Percentiles rank a stretch among this genome's conserved stretches.
These are phyloP conservation scores for Drosophila putrida DNA, from an alignment of 2,888 invertebrate genomes.

Conservation along the genomic window DNA sequence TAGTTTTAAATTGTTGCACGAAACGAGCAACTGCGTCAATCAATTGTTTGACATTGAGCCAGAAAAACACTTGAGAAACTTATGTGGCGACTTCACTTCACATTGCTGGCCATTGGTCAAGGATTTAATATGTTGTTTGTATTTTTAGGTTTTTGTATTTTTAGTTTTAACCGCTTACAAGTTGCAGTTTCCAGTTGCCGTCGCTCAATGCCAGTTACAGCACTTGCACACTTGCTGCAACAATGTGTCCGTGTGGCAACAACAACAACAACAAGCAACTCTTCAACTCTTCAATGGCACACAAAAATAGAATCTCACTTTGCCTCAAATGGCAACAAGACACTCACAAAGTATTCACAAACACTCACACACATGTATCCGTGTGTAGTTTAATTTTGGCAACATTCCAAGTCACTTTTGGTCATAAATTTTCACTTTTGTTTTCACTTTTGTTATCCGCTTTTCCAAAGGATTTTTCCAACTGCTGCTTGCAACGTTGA, in stretches of 20 bases:
- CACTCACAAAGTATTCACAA: conserved; percentile 20
- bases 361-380: conserved; percentile 15
- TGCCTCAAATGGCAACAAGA: conserved; percentile 47
- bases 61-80: conserved; percentile 42
- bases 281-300: conserved; percentile 42
- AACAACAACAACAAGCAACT: conserved; percentile 35
- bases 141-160: conserved; percentile 19
- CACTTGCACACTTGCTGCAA: conserved; percentile 7
- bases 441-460: conserved; percentile 51
- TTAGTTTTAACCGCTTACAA: conserved; percentile 41
- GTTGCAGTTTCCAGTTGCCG: conserved; percentile 51
- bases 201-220: conserved; percentile 58
- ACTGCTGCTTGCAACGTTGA: conserved; percentile 41
- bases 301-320: conserved; percentile 69
- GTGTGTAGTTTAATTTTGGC: conserved; percentile 39
- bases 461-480: conserved; percentile 25
- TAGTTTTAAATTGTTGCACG: conserved; percentile 29
- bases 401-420: conserved; percentile 48
- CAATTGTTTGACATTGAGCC: conserved; percentile 57
- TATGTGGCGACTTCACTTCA: conserved; percentile 19
- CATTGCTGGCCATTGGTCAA: conserved; percentile 26
- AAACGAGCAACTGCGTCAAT: conserved; percentile 45
- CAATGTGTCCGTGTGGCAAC: conserved; percentile 16
- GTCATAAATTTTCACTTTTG: conserved; percentile 69
- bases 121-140: conserved; percentile 20